Percentiles rank a stretch among this genome's conserved stretches.
These are phyloP conservation scores for Odontamblyopus rebecca DNA, from an alignment of 2,797 vertebrate genomes.

Conservation along the genomic window DNA sequence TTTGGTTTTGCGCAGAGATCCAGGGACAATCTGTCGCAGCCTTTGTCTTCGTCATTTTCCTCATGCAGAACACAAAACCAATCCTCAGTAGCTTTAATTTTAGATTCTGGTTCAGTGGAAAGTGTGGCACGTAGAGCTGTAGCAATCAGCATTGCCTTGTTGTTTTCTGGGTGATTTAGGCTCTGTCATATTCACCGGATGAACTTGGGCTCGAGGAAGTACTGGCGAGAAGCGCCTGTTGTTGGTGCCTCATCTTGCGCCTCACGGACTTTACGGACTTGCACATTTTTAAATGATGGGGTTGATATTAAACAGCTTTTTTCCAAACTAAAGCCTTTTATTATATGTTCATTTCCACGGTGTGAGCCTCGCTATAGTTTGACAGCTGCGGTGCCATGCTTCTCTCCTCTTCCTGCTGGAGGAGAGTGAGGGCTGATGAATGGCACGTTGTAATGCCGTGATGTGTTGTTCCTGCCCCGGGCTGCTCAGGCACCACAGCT, in stretches of 20 bases:
- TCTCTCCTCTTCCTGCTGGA: slow-evolving; percentile 17
- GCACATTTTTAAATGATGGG: slow-evolving; percentile 95
- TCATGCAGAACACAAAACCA: slow-evolving; percentile 74
- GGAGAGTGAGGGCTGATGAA: slow-evolving; percentile 61
- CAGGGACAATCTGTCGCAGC: slow-evolving; percentile 78
- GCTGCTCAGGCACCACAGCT: slow-evolving; percentile 54
- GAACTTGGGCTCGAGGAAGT: slow-evolving; percentile 92
- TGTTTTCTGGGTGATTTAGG: slow-evolving; percentile 47
- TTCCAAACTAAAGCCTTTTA: slow-evolving; percentile 65
- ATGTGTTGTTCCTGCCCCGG: slow-evolving; percentile 60
- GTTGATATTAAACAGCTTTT: slow-evolving; percentile 84
- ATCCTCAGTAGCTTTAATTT: slow-evolving; percentile 90
- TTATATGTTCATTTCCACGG: slow-evolving; percentile 17
- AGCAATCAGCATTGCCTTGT: slow-evolving; percentile 64
- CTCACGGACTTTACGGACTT: slow-evolving; percentile 90
- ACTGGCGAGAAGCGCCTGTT: slow-evolving; percentile 92
- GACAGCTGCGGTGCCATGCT: slow-evolving; percentile 37
- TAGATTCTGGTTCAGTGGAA: slow-evolving; percentile 85
- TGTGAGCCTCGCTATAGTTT: slow-evolving; percentile 25
- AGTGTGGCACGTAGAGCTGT: slow-evolving; percentile 86
- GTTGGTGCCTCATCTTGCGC: slow-evolving; percentile 87
- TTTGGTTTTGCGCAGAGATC: slow-evolving; percentile 81
- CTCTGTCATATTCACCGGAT: slow-evolving; percentile 84
- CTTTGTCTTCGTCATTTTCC: slow-evolving; percentile 77
- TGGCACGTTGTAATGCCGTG: slow-evolving; percentile 56